Conservation (phyloP, 2,888 invertebrate genomes). For the Chironomus riparius region DNA sequence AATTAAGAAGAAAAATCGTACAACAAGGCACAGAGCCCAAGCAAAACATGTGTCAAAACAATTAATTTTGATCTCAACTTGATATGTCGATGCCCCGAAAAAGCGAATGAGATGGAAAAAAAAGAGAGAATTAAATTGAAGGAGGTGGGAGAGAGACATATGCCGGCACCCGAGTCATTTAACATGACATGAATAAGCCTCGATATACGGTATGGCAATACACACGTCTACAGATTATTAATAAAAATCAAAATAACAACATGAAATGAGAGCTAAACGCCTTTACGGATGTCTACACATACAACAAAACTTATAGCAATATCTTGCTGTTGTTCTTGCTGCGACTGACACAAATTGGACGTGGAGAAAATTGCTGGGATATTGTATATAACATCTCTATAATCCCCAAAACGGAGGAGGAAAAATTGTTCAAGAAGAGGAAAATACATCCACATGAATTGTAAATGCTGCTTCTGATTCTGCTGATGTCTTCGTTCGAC, state of each 20-base stretch:
- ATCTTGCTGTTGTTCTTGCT: background rate
- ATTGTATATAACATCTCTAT: conserved; percentile 1
- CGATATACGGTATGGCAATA: background rate
- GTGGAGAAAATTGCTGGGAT: background rate
- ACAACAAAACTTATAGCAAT: background rate
- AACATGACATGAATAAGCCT: background rate
- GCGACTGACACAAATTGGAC: conserved; percentile 14
- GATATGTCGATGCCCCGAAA: background rate
- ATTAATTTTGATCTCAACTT: conserved; percentile 10
- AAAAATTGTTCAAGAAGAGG: no score
- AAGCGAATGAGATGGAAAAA: no score
- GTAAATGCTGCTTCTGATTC: no score
- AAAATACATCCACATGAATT: no score
- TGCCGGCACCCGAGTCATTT: background rate
- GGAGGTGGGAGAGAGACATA: background rate
- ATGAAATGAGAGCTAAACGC: background rate
- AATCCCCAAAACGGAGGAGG: background rate
- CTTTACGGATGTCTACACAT: background rate
- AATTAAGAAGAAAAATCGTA: background rate
- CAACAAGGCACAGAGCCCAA: background rate
- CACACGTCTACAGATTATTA: conserved; percentile 7
- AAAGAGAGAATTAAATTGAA: no score
- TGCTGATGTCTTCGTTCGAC: no score
- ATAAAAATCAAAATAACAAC: conserved; percentile 6
- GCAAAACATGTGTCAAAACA: conserved; percentile 17